Percentiles rank a stretch among this genome's conserved stretches.
phyloP scores from a whole-genome alignment of 2,797 vertebrate genomes.

The Labroides dimidiatus region DNA sequence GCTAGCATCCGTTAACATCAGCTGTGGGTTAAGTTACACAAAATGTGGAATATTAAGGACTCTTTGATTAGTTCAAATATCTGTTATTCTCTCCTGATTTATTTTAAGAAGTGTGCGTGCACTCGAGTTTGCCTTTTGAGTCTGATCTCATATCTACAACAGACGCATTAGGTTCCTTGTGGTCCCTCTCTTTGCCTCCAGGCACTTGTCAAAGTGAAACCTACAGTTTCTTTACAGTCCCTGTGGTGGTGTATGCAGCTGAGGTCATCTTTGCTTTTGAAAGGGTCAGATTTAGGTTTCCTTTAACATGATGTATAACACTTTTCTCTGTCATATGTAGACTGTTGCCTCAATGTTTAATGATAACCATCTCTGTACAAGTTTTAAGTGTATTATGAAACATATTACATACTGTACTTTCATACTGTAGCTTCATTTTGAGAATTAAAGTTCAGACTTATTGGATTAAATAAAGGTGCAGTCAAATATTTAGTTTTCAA shows the following conservation, averaged over 20 bases:
- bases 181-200: constrained; percentile 11
- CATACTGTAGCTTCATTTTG: not conserved
- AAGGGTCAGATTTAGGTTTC: constrained; percentile 12
- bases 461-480: not conserved
- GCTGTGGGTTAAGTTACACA: constrained; percentile 25
- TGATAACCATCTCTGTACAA: not conserved
- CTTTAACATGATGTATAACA: constrained; percentile 7
- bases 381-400: not conserved
- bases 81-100: not conserved
- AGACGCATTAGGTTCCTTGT: constrained; percentile 7
- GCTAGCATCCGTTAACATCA: constrained; percentile 26
- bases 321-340: not conserved
- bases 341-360: not conserved
- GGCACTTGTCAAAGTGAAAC: constrained; percentile 31
- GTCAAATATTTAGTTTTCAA: not conserved
- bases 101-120: not conserved
- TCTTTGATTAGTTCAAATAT: constrained; percentile 1
- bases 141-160: constrained; percentile 13
- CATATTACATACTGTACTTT: not conserved
- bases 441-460: not conserved
- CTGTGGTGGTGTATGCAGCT: constrained; percentile 17
- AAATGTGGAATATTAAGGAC: constrained; percentile 1
- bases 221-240: constrained; percentile 23
- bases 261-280: constrained; percentile 20
- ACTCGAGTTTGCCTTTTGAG: constrained; percentile 4